phyloP scores from a whole-genome alignment of 2,888 invertebrate genomes.

The Erebia palarica region DNA sequence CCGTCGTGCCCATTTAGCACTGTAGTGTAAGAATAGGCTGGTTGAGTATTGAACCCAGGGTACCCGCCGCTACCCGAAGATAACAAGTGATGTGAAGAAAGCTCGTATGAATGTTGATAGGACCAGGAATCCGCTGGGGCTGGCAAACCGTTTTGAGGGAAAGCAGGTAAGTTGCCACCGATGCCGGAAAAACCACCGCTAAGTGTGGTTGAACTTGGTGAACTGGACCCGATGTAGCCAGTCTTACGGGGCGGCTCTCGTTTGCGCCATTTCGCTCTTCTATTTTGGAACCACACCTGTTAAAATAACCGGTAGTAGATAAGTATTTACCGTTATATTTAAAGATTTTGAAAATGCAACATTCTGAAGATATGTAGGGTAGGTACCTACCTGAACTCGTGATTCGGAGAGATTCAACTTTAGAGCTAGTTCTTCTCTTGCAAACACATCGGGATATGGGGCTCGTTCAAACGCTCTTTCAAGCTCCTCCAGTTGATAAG shows the following conservation, averaged over 20 bases:
- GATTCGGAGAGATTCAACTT: slow-evolving; percentile 94
- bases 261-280: slow-evolving; percentile 97
- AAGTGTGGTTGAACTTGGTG: slow-evolving; percentile 85
- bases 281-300: slow-evolving; percentile 93
- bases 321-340: background rate
- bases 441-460: slow-evolving; percentile 98
- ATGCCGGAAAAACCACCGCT: slow-evolving; percentile 84
- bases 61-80: slow-evolving; percentile 87
- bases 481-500: slow-evolving; percentile 95
- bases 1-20: slow-evolving; percentile 88
- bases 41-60: slow-evolving; percentile 84
- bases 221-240: slow-evolving; percentile 87
- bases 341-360: too few species aligned
- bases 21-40: slow-evolving; percentile 85
- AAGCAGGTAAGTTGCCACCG: slow-evolving; percentile 74
- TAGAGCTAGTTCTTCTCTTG: slow-evolving; percentile 95
- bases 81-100: slow-evolving; percentile 88
- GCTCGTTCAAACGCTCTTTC: slow-evolving; percentile 97
- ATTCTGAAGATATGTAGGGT: background rate
- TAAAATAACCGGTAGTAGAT: slow-evolving; percentile 41
- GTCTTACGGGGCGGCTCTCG: slow-evolving; percentile 96
- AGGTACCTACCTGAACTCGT: slow-evolving; percentile 71
- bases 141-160: slow-evolving; percentile 83
- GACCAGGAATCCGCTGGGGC: slow-evolving; percentile 91
- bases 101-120: slow-evolving; percentile 89